phyloP scores from a whole-genome alignment of 2,888 invertebrate genomes.

The Drosophila silvestris region DNA sequence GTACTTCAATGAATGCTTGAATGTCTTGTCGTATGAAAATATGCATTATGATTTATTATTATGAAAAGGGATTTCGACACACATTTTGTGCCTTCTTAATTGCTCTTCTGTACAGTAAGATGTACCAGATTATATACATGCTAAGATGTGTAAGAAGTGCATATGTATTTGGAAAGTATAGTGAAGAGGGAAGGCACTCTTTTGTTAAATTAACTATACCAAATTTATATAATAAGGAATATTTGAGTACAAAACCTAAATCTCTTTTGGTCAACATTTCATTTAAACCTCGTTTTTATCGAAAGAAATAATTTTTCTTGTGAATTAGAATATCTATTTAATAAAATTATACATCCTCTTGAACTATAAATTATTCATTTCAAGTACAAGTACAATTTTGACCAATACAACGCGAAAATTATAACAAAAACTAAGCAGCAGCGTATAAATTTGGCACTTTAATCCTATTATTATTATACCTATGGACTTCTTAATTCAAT shows the following conservation, averaged over 20 bases:
- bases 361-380: not conserved
- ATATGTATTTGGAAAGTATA: not conserved
- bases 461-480: not conserved
- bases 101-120: not conserved
- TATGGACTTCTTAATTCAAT: not conserved
- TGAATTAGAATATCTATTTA: not conserved
- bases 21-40: conserved; percentile 4
- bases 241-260: not conserved
- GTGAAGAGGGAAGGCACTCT: not conserved
- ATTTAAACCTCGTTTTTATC: not conserved
- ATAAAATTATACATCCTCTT: not conserved
- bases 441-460: not conserved
- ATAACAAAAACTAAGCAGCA: not conserved
- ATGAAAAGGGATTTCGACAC: not conserved
- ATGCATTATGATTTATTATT: not conserved
- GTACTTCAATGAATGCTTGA: conserved; percentile 9
- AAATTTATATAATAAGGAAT: not conserved
- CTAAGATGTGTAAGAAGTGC: not conserved
- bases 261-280: not conserved
- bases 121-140: not conserved
- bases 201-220: not conserved
- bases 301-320: not conserved
- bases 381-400: not conserved
- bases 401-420: not conserved
- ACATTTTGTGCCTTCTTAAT: not conserved